These are phyloP conservation scores for Leptopilina syphax DNA, from an alignment of 2,888 invertebrate species.

Conservation along the genomic window DNA sequence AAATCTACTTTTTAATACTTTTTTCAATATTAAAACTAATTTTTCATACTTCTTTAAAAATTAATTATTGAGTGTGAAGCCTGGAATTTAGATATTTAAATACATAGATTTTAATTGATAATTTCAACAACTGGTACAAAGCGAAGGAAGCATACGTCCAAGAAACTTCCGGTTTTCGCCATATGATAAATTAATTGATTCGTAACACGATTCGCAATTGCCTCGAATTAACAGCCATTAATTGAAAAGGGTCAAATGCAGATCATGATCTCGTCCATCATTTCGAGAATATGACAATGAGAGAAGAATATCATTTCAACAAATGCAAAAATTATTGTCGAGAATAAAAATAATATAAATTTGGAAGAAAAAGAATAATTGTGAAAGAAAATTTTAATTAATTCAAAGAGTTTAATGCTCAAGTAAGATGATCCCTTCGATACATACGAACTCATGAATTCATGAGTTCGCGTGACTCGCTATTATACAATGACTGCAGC, in stretches of 20 bases:
- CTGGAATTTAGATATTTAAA: too few relatives aligned
- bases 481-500: constrained; percentile 9
- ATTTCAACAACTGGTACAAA: constrained; percentile 12
- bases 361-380: background rate
- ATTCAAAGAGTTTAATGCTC: background rate
- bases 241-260: constrained; percentile 39
- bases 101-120: background rate
- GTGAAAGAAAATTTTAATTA: constrained; percentile 16
- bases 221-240: constrained; percentile 32
- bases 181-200: constrained; percentile 28
- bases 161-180: constrained; percentile 31
- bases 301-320: background rate
- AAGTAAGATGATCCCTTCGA: constrained; percentile 25
- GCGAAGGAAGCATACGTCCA: constrained; percentile 12
- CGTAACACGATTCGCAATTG: constrained; percentile 35
- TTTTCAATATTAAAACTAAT: too few relatives aligned
- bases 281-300: background rate
- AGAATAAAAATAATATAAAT: background rate
- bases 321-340: background rate
- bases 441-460: constrained; percentile 6
- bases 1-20: too few relatives aligned
- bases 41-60: too few relatives aligned
- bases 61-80: too few relatives aligned
- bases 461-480: constrained; percentile 17
- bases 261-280: constrained; percentile 31